Percentiles rank a stretch among this genome's conserved stretches.
These are phyloP conservation scores for Tetropium fuscum DNA, from an alignment of 2,888 invertebrate species.

Conservation along the genomic window DNA sequence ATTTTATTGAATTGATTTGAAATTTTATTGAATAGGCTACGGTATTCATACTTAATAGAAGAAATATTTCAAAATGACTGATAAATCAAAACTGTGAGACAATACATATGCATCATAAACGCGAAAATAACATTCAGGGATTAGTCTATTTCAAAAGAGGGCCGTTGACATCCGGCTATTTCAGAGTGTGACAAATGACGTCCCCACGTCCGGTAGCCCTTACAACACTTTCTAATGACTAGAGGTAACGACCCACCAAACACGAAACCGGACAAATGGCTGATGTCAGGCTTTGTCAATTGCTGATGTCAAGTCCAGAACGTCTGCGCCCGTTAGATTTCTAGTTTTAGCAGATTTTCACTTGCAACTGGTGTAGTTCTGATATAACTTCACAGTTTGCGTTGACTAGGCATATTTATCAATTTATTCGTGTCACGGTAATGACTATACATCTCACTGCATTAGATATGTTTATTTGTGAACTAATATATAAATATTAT, in stretches of 20 bases:
- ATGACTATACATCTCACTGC: no score
- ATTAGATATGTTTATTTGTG: no score
- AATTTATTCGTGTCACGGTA: no score
- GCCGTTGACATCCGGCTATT: slow-evolving; percentile 9
- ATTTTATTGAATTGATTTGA: no score
- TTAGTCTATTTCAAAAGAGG: background rate
- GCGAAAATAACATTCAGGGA: background rate
- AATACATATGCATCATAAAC: background rate
- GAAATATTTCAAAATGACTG: no score
- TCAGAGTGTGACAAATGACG: slow-evolving; percentile 52
- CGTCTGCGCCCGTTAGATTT: slow-evolving; percentile 15
- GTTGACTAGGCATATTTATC: slow-evolving; percentile 8
- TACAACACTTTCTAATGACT: slow-evolving; percentile 56
- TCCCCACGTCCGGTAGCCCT: slow-evolving; percentile 51
- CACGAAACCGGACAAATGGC: slow-evolving; percentile 38
- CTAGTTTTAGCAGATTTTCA: slow-evolving; percentile 27
- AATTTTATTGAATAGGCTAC: no score
- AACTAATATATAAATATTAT: no score
- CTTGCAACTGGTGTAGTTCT: slow-evolving; percentile 21
- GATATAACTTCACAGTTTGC: slow-evolving; percentile 21
- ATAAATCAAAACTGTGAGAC: no score
- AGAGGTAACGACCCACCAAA: slow-evolving; percentile 55
- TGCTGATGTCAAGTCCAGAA: slow-evolving; percentile 34
- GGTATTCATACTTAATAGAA: no score
- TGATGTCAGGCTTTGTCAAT: no score